Evolutionary conservation across 2,888 invertebrate species (phyloP).

Genomic region (Scelioninae gen. 2): DNA sequence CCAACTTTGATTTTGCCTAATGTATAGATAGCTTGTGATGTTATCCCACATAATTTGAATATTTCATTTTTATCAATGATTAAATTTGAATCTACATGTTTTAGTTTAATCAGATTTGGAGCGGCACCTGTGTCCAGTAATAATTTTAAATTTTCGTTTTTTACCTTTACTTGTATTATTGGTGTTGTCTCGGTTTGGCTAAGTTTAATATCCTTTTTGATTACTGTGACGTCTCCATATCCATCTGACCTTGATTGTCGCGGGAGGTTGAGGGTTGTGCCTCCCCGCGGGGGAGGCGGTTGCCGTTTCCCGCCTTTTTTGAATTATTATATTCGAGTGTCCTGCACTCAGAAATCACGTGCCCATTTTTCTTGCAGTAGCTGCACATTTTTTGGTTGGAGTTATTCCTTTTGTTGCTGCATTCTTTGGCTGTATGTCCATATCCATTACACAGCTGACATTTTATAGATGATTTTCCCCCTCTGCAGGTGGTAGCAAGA

Average conservation of each 20-base stretch:
- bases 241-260: too few species aligned
- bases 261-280: constrained; percentile 1
- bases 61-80: neutral
- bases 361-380: constrained; percentile 1
- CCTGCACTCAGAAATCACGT: constrained; percentile 1
- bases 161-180: too few species aligned
- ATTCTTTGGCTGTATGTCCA: too few species aligned
- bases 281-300: too few species aligned
- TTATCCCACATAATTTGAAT: neutral
- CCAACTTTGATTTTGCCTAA: too few species aligned
- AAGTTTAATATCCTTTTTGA: constrained; percentile 1
- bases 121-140: too few species aligned
- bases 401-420: constrained; percentile 1
- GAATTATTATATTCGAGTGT: constrained; percentile 1
- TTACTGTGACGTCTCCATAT: constrained; percentile 1
- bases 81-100: constrained; percentile 1
- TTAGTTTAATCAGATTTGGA: neutral
- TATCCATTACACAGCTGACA: constrained; percentile 1
- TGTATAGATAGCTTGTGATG: neutral
- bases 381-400: constrained; percentile 1
- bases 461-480: neutral
- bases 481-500: constrained; percentile 1
- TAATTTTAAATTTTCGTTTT: too few species aligned
- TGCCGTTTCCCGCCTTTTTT: constrained; percentile 1
- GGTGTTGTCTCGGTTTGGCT: too few species aligned